phyloP scores from a whole-genome alignment of 2,113 vertebrate genomes.

The Toxostoma redivivum region DNA sequence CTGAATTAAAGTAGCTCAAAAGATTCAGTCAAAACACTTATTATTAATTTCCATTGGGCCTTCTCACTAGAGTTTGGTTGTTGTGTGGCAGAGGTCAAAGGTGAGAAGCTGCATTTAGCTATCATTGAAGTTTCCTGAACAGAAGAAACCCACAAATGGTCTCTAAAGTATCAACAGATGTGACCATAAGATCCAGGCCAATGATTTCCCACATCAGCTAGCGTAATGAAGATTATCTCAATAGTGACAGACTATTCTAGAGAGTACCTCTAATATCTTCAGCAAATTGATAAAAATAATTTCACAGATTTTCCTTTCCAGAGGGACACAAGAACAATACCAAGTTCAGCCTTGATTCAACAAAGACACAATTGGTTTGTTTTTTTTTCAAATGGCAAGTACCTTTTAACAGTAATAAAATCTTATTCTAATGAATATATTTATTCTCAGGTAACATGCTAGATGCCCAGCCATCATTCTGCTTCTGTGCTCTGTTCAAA shows the following conservation, averaged over 20 bases:
- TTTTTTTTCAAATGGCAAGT: background rate
- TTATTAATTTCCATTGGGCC: background rate
- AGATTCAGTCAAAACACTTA: background rate
- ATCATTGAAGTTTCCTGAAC: background rate
- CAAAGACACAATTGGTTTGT: background rate
- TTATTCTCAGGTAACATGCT: background rate
- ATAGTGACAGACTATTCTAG: background rate
- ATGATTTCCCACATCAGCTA: background rate
- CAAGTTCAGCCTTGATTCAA: background rate
- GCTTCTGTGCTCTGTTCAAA: background rate
- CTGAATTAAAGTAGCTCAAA: background rate
- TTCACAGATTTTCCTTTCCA: background rate
- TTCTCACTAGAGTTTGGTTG: background rate
- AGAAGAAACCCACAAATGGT: background rate
- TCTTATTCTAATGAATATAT: background rate
- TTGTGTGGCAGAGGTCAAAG: background rate
- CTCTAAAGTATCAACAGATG: background rate
- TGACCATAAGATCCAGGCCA: background rate
- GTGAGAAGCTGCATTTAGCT: background rate
- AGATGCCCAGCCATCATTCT: background rate
- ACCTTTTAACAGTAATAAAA: background rate
- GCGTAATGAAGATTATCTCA: background rate
- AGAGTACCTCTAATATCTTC: background rate
- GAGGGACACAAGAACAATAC: background rate
- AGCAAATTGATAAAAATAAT: background rate